Evolutionary conservation across 2,113 vertebrate species (phyloP).

Genomic region (Psilopsiagon aymara): DNA sequence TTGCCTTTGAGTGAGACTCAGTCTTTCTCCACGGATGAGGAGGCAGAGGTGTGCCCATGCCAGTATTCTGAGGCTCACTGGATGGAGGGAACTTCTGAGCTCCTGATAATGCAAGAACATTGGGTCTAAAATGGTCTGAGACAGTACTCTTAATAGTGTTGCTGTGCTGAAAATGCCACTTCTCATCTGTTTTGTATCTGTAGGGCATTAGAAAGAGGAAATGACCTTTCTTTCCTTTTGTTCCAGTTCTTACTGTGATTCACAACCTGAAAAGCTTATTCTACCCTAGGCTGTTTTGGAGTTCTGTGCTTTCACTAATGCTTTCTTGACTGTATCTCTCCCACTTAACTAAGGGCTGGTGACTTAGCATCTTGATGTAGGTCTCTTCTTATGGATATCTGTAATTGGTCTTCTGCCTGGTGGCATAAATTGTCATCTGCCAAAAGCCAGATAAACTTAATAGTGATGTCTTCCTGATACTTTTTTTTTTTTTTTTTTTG

Average conservation of each 20-base stretch:
- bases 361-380: neutral
- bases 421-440: neutral
- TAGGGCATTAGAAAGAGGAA: neutral
- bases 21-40: neutral
- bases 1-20: neutral
- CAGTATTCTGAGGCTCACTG: rapidly evolving
- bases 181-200: neutral
- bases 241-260: neutral
- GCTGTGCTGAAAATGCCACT: neutral
- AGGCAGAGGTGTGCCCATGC: rapidly evolving
- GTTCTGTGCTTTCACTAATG: neutral
- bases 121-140: neutral
- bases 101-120: neutral
- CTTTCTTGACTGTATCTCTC: neutral
- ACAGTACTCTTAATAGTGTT: neutral
- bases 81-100: neutral
- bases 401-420: neutral
- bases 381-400: neutral
- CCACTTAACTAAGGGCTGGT: neutral
- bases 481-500: neutral
- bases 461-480: neutral
- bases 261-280: neutral
- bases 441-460: neutral
- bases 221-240: conserved; percentile 6
- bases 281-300: neutral